These are phyloP conservation scores for Podarcis lilfordi DNA, from an alignment of 2,797 vertebrate species.

Conservation along the genomic window DNA sequence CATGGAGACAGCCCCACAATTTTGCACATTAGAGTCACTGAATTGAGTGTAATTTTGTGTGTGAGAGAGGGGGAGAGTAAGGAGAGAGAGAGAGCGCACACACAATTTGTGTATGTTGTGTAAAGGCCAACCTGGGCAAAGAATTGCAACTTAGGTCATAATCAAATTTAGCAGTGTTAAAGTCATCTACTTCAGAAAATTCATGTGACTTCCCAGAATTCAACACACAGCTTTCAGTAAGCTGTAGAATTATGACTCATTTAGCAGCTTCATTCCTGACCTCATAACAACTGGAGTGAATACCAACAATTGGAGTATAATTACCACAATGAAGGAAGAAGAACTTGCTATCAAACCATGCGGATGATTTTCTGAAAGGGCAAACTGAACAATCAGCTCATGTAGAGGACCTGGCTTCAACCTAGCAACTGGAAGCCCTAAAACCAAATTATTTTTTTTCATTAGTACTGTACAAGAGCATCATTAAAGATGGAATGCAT, in stretches of 20 bases:
- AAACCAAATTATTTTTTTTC: slow-evolving; percentile 31
- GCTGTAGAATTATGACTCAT: neutral
- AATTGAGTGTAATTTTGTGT: neutral
- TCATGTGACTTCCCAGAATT: neutral
- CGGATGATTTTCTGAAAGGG: slow-evolving; percentile 44
- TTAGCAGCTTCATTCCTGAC: neutral
- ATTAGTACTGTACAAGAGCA: slow-evolving; percentile 26
- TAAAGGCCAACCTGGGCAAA: neutral
- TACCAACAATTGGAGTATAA: slow-evolving; percentile 21
- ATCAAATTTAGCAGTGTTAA: neutral
- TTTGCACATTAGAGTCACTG: neutral
- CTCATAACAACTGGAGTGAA: neutral
- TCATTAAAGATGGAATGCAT: slow-evolving; percentile 30
- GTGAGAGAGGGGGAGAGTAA: no score
- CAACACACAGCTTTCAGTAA: neutral
- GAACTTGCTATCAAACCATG: slow-evolving; percentile 24
- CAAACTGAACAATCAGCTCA: slow-evolving; percentile 61
- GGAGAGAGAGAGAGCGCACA: accelerated
- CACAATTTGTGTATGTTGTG: neutral
- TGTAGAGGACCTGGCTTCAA: slow-evolving; percentile 51
- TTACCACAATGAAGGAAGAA: slow-evolving; percentile 67
- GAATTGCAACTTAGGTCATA: neutral
- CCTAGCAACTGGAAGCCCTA: slow-evolving; percentile 66
- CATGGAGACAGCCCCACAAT: neutral
- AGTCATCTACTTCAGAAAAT: neutral